Base-by-base conservation (phyloP, 2,888 invertebrate species). In the Machimus atricapillus region DNA sequence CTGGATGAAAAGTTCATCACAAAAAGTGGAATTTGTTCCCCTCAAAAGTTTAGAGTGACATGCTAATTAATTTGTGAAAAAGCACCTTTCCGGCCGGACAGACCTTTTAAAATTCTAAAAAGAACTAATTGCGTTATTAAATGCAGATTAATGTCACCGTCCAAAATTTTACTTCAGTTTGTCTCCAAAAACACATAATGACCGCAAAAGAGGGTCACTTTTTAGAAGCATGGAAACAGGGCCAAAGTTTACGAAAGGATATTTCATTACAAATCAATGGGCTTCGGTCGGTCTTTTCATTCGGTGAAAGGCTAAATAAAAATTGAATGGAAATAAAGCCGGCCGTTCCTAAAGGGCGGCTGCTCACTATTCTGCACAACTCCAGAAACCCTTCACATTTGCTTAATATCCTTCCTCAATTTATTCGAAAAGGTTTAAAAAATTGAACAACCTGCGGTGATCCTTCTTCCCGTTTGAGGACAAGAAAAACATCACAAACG, bases 191-290 rank as follows among this genome's bases (percentile, higher is more conserved):
- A 40, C 78, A 78, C 23, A 43, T 78, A 78, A 78, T 43, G 78
- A 78, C 78, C 78, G 43, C 46, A 78, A 27, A 40, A 78, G 78
- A 78, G 78, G 78, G 23, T 78, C 23, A 46, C n/a, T 52, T 46
- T 46, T 40, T 5, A 46, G 46, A 78, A 78, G 16, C 46, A 78
- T 78, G 43, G 19, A 78, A 46, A 78, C 46, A 43, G 34, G 46
- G 2, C n/a, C 40, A 46, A 78, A 78, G 78, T 78, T 78, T 78
- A 46, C 43, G 43, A 78, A 78, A 78, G 78, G 78, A 78, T 43
- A 78, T 78, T 78, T 46, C 78, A 78, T 78, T 43, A 78, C 78
- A 78, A 78, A 78, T 78, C 78, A 78, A 78, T 78, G 78, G 43
- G 43, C 19, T 78, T 78, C 43, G 27, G 40, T 40, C 43, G 46